Percentiles rank a stretch among this genome's conserved stretches.
These are phyloP conservation scores for Oxystoma pomonae DNA, from an alignment of 2,888 invertebrate species.

Conservation along the genomic window DNA sequence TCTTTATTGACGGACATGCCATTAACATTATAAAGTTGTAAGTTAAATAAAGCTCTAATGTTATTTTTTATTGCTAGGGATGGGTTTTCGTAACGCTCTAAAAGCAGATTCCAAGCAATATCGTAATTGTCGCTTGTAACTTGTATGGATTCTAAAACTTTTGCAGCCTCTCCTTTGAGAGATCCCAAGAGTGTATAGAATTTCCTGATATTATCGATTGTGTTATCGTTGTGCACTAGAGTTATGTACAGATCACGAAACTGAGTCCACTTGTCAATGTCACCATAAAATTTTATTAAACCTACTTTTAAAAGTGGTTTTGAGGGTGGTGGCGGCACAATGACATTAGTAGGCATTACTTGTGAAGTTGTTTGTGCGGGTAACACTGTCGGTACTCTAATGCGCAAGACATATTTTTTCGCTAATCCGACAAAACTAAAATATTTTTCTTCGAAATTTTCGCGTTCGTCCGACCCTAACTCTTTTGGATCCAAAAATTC, in stretches of 20 bases:
- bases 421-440: not conserved
- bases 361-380: not conserved
- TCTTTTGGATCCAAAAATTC: no score
- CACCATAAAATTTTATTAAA: constrained; percentile 19
- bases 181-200: constrained; percentile 22
- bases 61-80: constrained; percentile 20
- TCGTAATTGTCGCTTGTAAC: constrained; percentile 23
- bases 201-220: constrained; percentile 16
- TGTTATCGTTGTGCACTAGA: constrained; percentile 19
- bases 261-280: constrained; percentile 19
- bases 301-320: constrained; percentile 12
- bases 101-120: constrained; percentile 21
- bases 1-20: no score
- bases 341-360: not conserved
- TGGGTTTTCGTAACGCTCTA: constrained; percentile 23
- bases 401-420: not conserved
- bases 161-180: constrained; percentile 21
- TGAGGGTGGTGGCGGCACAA: not conserved
- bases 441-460: constrained; percentile 1
- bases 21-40: no score
- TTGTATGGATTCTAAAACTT: constrained; percentile 21
- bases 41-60: not conserved
- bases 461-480: no score
- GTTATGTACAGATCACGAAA: constrained; percentile 23
- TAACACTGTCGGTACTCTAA: not conserved